Evolutionary conservation across 2,888 invertebrate genomes (phyloP).

Genomic region (Campoplex capitator): DNA sequence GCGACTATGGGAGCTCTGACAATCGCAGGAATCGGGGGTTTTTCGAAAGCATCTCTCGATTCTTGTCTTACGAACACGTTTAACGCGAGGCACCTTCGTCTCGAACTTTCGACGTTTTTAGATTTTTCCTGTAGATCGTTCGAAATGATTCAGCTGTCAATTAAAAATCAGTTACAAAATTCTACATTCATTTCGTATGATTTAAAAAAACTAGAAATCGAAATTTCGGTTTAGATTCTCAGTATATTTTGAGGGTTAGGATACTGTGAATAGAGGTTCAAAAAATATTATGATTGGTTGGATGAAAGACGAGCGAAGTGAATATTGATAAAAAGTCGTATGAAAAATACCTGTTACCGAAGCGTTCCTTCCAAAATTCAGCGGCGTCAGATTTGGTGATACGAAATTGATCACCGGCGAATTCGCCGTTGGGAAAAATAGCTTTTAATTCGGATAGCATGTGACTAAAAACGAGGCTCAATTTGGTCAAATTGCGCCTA

Average conservation of each 20-base stretch:
- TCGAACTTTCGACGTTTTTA: too few species aligned
- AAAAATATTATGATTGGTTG: too few species aligned
- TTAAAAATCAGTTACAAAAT: too few species aligned
- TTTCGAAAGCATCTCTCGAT: neutral
- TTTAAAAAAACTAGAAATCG: too few species aligned
- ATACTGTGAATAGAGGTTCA: neutral
- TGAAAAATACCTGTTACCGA: constrained; percentile 94
- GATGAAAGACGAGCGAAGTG: neutral
- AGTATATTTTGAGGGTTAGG: neutral
- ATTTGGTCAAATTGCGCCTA: constrained; percentile 97
- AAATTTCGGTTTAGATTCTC: neutral
- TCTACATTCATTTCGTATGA: too few species aligned
- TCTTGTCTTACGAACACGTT: neutral
- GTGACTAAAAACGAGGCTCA: constrained; percentile 99
- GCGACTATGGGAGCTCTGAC: neutral
- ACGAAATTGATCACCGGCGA: constrained; percentile 98
- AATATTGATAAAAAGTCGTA: neutral
- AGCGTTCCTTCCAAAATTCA: constrained; percentile 98
- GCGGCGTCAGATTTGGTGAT: constrained; percentile 99
- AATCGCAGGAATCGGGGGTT: neutral
- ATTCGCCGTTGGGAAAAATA: constrained; percentile 97
- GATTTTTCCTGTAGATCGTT: too few species aligned
- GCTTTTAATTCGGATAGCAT: constrained; percentile 99
- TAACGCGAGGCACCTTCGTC: neutral
- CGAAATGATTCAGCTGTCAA: too few species aligned